Percentiles rank a stretch among this genome's conserved stretches.
These are phyloP conservation scores for Coregonus sp. DNA, from an alignment of 2,797 vertebrate genomes.

Conservation along the genomic window DNA sequence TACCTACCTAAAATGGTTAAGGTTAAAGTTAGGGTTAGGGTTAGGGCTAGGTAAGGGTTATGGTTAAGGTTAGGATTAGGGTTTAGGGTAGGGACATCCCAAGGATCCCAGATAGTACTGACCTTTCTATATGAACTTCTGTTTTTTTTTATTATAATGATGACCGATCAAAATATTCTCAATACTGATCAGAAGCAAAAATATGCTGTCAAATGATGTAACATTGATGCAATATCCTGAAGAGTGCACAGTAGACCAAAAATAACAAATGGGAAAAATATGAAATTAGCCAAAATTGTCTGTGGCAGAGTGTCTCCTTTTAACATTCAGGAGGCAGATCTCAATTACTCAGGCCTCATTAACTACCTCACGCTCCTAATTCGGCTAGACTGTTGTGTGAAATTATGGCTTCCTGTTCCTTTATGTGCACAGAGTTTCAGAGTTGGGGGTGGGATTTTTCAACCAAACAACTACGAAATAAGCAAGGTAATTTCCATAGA, in stretches of 20 bases:
- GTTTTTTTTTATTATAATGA: background rate
- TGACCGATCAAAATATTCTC: constrained; percentile 6
- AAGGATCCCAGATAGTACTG: too few species aligned
- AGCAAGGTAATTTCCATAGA: constrained; percentile 59
- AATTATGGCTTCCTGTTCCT: constrained; percentile 13
- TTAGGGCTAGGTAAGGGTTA: too few species aligned
- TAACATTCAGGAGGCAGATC: constrained; percentile 9
- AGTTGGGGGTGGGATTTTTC: constrained; percentile 38
- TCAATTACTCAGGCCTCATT: constrained; percentile 18
- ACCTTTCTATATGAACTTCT: too few species aligned
- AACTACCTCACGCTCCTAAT: constrained; percentile 18
- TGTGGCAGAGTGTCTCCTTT: constrained; percentile 16
- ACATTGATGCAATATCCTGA: constrained; percentile 48
- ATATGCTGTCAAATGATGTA: constrained; percentile 58
- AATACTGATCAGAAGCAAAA: constrained; percentile 32
- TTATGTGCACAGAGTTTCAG: constrained; percentile 33
- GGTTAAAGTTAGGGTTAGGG: too few species aligned
- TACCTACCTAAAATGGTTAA: too few species aligned
- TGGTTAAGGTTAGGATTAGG: too few species aligned
- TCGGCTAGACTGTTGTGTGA: constrained; percentile 18
- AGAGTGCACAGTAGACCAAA: constrained; percentile 28
- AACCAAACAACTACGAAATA: constrained; percentile 52
- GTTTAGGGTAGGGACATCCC: too few species aligned
- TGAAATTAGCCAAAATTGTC: constrained; percentile 12
- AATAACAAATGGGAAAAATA: background rate